A percentile compares a stretch with the other conserved stretches of the same genome.
Evolutionary conservation across 2,113 vertebrate species (phyloP).

Genomic region (Hassar affinis): DNA sequence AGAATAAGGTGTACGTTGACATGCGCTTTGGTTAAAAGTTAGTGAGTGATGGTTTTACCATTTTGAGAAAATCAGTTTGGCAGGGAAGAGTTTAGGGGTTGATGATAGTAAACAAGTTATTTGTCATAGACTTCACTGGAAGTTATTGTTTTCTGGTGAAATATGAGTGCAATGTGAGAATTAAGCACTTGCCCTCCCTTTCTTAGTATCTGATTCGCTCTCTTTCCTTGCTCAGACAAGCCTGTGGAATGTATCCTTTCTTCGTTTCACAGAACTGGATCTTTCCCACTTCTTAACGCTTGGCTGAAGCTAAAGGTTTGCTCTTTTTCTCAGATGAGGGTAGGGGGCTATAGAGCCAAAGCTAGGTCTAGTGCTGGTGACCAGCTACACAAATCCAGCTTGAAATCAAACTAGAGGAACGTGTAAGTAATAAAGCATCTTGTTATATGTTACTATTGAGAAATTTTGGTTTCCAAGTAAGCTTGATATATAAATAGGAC

Average conservation of each 20-base stretch:
- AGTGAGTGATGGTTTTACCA: neutral
- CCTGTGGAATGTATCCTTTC: conserved; percentile 45
- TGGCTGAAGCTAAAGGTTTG: neutral
- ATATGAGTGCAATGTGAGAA: conserved; percentile 36
- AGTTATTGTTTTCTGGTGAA: conserved; percentile 34
- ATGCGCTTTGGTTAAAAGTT: neutral
- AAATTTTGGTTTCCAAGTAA: neutral
- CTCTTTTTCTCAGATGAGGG: conserved; percentile 13
- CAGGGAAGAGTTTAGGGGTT: neutral
- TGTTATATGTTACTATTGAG: neutral
- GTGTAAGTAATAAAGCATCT: neutral
- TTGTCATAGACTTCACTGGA: conserved; percentile 24
- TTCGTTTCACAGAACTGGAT: neutral
- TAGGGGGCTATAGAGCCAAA: neutral
- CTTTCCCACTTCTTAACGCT: conserved; percentile 32
- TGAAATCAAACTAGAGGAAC: neutral
- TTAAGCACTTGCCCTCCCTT: conserved; percentile 19
- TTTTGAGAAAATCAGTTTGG: neutral
- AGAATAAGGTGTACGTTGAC: neutral
- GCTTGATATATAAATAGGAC: neutral
- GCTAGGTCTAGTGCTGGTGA: neutral
- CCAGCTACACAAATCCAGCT: conserved; percentile 11
- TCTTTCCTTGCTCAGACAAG: conserved; percentile 52
- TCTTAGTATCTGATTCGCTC: neutral
- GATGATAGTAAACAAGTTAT: conserved; percentile 35